Base-by-base conservation (phyloP, 2,797 vertebrate species). In the Brachyrhaphis roseni region DNA sequence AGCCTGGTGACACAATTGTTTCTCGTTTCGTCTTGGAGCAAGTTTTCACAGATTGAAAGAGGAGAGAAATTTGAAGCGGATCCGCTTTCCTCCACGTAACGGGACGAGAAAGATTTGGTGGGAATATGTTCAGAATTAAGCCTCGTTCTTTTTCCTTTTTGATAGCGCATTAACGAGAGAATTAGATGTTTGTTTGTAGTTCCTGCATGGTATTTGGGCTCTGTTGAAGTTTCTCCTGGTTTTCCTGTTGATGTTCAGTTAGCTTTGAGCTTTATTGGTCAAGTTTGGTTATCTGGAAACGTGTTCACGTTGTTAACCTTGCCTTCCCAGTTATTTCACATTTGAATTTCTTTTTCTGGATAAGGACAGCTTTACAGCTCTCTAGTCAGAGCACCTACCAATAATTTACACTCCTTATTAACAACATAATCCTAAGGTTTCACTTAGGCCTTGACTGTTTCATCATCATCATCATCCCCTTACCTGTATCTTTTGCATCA, bases 1-100 rank as follows among this genome's bases (percentile, higher is more conserved):
- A 76, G 74, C 83, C 5, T 77, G 88, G 88, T 81, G 85, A 89
- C 79, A 64, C 62, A 78, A 41, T 80, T 79, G 85, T 82, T 76
- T 79, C 66, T 70, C 43, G 79, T 84, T 84, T 84, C 46, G 18
- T 51, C 7, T 23, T 46, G 3, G 0, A 66, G 81, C 28, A 75
- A 62, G 59, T 84, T 59, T 72, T 31, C 74, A 80, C 39, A 41
- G 43, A 78, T 59, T 70, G 18, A 62, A 75, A 85, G 4, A 8
- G 62, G 0, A 51, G 57, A 72, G 11, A 68, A 13, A 36, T 73
- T 70, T 70, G 41, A 47, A 86, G 74, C 13, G 28, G 43, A 81
- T 78, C 78, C 66, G 72, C 53, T 39, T 66, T n/a, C 77, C 74
- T 41, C 39, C 49, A 75, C 34, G 71, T 2, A 41, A 49, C 12